Conservation (phyloP, 2,113 vertebrate genomes). For the Perccottus glenii region DNA sequence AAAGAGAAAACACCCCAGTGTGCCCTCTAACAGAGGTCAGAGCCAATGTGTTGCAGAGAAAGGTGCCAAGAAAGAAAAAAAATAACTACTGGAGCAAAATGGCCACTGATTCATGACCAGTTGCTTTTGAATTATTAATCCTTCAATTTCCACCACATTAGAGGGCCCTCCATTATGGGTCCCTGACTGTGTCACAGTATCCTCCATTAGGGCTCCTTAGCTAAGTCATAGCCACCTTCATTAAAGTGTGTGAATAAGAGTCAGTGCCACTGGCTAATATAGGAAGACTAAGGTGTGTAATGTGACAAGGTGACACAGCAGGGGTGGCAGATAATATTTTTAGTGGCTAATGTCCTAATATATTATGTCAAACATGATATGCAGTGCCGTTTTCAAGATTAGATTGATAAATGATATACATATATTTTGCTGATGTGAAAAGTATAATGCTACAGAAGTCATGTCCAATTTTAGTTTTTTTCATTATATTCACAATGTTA, state of each 20-base stretch:
- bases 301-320: conserved; percentile 66
- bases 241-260: conserved; percentile 52
- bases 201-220: conserved; percentile 69
- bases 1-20: conserved; percentile 5
- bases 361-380: conserved; percentile 56
- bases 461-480: neutral
- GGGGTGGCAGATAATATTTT: conserved; percentile 61
- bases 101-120: conserved; percentile 88
- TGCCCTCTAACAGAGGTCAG: conserved; percentile 66
- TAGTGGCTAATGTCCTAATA: conserved; percentile 48
- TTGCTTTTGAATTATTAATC: conserved; percentile 97
- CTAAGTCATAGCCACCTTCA: conserved; percentile 67
- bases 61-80: conserved; percentile 39
- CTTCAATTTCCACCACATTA: conserved; percentile 90
- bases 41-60: conserved; percentile 46
- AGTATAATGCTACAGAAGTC: too few species aligned
- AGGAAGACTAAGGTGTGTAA: conserved; percentile 8
- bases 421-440: too few species aligned
- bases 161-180: conserved; percentile 83
- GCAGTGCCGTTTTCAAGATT: conserved; percentile 42
- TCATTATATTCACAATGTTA: conserved; percentile 11
- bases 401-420: conserved; percentile 52
- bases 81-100: conserved; percentile 69
- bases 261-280: conserved; percentile 58
- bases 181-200: conserved; percentile 71